These are phyloP conservation scores for Salpingus planirostris DNA, from an alignment of 2,888 invertebrate species.

Conservation along the genomic window DNA sequence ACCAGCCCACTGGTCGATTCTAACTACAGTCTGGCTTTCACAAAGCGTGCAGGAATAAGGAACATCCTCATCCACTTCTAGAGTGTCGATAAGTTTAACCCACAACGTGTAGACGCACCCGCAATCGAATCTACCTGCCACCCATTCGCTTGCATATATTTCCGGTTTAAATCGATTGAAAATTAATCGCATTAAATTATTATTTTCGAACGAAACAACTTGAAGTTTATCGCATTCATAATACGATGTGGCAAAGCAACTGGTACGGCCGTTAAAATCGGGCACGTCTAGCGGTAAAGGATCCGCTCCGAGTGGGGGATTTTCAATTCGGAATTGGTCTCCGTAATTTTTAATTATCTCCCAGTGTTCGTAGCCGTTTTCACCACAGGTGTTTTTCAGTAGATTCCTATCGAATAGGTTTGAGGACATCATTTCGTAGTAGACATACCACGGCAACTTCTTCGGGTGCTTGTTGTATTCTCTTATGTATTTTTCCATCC, in stretches of 20 bases:
- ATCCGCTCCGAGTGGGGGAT: constrained; percentile 41
- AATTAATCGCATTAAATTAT: constrained; percentile 38
- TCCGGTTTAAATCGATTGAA: constrained; percentile 45
- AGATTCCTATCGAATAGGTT: constrained; percentile 43
- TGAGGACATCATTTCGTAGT: constrained; percentile 38
- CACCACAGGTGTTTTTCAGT: constrained; percentile 45
- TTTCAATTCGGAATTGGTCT: constrained; percentile 43
- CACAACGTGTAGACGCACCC: constrained; percentile 38
- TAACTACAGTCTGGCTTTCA: constrained; percentile 1
- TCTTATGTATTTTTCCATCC: constrained; percentile 27
- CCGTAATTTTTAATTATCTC: constrained; percentile 36
- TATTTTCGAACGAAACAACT: constrained; percentile 37
- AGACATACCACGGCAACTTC: constrained; percentile 38
- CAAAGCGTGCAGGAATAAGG: not conserved
- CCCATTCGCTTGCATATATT: constrained; percentile 47
- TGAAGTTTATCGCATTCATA: constrained; percentile 43
- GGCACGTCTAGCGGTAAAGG: constrained; percentile 37
- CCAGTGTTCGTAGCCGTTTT: constrained; percentile 41
- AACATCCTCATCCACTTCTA: too few species aligned
- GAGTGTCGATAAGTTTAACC: too few species aligned
- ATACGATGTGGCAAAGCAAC: constrained; percentile 50
- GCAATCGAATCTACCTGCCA: constrained; percentile 44
- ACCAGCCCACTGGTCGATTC: constrained; percentile 12
- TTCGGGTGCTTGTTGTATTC: constrained; percentile 24
- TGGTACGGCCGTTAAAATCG: constrained; percentile 37